Percentiles rank a stretch among this genome's conserved stretches.
Conservation (phyloP, 1,140 invertebrate genomes). For the Propsilocerus akamusi region DNA sequence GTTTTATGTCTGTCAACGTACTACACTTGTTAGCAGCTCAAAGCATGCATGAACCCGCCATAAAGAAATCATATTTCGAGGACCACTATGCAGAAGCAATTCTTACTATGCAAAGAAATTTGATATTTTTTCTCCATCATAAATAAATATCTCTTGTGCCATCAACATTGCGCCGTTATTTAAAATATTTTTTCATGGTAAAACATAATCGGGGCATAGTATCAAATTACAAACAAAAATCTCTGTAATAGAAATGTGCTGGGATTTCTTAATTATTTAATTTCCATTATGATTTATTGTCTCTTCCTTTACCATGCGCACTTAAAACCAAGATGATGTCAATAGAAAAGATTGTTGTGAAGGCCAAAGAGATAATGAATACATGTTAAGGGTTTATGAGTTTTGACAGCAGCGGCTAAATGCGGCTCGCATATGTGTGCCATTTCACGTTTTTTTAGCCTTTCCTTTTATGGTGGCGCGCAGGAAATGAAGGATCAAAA, state of each 20-base stretch:
- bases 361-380: not conserved
- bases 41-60: not conserved
- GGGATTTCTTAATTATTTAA: not conserved
- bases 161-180: not conserved
- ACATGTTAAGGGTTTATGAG: not conserved
- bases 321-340: no score
- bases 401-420: not conserved
- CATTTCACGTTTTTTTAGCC: not conserved
- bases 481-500: not conserved
- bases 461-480: not conserved
- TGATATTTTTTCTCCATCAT: not conserved
- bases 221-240: not conserved
- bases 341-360: not conserved
- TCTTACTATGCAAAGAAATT: not conserved
- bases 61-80: no score
- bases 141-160: not conserved
- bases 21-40: not conserved
- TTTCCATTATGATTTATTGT: constrained; percentile 1
- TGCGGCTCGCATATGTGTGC: not conserved
- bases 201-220: not conserved
- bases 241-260: not conserved
- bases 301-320: not conserved
- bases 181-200: not conserved
- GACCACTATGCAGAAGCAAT: no score
- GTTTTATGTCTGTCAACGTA: not conserved